phyloP scores from a whole-genome alignment of 2,797 vertebrate species.

The Acanthornis magna region DNA sequence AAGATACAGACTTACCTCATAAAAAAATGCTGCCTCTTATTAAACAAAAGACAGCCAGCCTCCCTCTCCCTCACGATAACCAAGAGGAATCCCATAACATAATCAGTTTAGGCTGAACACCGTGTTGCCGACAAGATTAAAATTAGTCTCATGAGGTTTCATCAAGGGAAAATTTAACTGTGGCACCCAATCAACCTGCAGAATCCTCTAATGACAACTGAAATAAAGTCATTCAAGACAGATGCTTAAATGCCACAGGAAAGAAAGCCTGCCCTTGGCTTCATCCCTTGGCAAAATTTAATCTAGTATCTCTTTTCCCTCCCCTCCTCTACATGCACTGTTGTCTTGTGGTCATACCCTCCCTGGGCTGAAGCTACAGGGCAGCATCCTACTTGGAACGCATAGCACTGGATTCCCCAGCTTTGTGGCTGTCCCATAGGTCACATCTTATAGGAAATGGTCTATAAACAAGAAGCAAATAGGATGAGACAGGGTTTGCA shows the following conservation, averaged over 20 bases:
- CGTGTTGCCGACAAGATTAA: constrained; percentile 49
- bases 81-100: not conserved
- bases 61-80: not conserved
- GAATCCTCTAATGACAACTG: constrained; percentile 26
- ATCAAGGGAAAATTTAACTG: constrained; percentile 60
- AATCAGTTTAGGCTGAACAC: constrained; percentile 49
- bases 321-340: not conserved
- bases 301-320: not conserved
- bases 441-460: not conserved
- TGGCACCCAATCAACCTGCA: constrained; percentile 55
- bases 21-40: not conserved
- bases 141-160: constrained; percentile 58
- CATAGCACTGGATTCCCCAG: not conserved
- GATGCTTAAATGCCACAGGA: not conserved
- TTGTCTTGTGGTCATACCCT: not conserved
- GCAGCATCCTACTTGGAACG: not conserved
- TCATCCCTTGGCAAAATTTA: not conserved
- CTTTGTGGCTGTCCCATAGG: not conserved
- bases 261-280: not conserved
- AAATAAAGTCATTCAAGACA: constrained; percentile 62
- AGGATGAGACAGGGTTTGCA: not conserved
- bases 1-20: not conserved
- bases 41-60: not conserved
- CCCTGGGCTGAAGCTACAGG: not conserved
- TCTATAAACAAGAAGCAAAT: not conserved